Conservation (phyloP, 2,113 vertebrate species). For the Nothobranchius furzeri region DNA sequence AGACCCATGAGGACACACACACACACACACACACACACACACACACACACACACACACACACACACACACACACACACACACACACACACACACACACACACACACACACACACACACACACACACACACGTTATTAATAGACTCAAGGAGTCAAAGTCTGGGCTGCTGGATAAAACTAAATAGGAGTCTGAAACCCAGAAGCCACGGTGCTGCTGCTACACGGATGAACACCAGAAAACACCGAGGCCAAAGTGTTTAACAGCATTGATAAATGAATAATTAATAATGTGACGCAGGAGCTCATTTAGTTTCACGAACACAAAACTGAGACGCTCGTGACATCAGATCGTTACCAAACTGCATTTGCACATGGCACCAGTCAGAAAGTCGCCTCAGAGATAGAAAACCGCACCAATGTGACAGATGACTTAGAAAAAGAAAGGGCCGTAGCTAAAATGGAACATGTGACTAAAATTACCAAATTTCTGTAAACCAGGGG, state of each 20-base stretch:
- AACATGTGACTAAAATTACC: slow-evolving; percentile 28
- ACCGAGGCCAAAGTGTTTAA: slow-evolving; percentile 65
- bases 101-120: slow-evolving; percentile 59
- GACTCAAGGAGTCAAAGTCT: slow-evolving; percentile 55
- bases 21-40: not conserved
- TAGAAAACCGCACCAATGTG: slow-evolving; percentile 31
- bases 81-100: slow-evolving; percentile 56
- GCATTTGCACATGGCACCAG: slow-evolving; percentile 65
- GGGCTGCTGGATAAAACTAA: slow-evolving; percentile 52
- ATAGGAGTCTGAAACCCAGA: slow-evolving; percentile 43
- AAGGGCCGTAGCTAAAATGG: not conserved
- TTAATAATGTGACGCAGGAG: slow-evolving; percentile 49
- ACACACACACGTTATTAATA: slow-evolving; percentile 66
- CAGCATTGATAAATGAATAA: slow-evolving; percentile 62
- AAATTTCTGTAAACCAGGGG: too few species aligned
- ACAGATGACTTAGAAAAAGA: slow-evolving; percentile 13
- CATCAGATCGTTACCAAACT: slow-evolving; percentile 58
- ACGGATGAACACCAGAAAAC: slow-evolving; percentile 54
- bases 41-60: too few species aligned
- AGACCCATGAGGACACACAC: slow-evolving; percentile 61
- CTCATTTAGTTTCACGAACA: slow-evolving; percentile 31
- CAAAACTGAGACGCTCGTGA: slow-evolving; percentile 40
- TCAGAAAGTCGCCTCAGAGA: slow-evolving; percentile 29
- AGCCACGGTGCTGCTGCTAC: slow-evolving; percentile 52
- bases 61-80: too few species aligned